A percentile compares a stretch with the other conserved stretches of the same genome.
These are phyloP conservation scores for Heliconius himera DNA, from an alignment of 1,140 invertebrate species.

Conservation along the genomic window DNA sequence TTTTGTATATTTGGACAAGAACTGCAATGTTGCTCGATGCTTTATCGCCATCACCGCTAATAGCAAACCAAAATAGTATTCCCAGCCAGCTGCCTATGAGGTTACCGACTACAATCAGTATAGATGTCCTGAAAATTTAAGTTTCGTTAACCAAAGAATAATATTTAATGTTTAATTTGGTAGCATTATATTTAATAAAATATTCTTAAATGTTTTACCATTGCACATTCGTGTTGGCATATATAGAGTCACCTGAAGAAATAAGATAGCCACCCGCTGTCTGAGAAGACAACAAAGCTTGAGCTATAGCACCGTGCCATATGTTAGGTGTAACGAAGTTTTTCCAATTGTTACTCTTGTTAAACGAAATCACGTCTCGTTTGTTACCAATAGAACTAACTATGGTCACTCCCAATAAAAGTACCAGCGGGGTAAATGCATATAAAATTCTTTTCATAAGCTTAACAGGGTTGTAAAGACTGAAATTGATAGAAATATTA, in stretches of 20 bases:
- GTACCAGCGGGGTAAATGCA: constrained; percentile 47
- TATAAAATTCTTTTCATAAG: constrained; percentile 65
- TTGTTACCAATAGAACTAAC: constrained; percentile 41
- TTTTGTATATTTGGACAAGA: constrained; percentile 50
- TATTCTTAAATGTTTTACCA: constrained; percentile 74
- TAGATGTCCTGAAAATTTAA: constrained; percentile 54
- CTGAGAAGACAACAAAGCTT: constrained; percentile 83
- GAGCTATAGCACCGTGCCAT: constrained; percentile 82
- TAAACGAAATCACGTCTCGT: constrained; percentile 36
- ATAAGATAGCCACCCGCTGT: constrained; percentile 83
- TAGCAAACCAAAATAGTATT: constrained; percentile 59
- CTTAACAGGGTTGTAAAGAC: constrained; percentile 72
- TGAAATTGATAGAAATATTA: constrained; percentile 44
- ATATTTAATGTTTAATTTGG: not conserved
- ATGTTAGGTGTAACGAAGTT: constrained; percentile 57
- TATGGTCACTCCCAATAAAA: constrained; percentile 47
- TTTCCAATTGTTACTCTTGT: constrained; percentile 43
- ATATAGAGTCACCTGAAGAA: constrained; percentile 82
- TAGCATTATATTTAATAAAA: not conserved
- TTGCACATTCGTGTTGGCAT: constrained; percentile 82
- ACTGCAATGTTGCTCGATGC: constrained; percentile 51
- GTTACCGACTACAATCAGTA: constrained; percentile 48
- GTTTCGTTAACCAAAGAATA: not conserved
- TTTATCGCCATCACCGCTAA: constrained; percentile 41
- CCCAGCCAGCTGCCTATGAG: constrained; percentile 55